Evolutionary conservation across 2,888 invertebrate species (phyloP).

Genomic region (Drosophila kokeensis): DNA sequence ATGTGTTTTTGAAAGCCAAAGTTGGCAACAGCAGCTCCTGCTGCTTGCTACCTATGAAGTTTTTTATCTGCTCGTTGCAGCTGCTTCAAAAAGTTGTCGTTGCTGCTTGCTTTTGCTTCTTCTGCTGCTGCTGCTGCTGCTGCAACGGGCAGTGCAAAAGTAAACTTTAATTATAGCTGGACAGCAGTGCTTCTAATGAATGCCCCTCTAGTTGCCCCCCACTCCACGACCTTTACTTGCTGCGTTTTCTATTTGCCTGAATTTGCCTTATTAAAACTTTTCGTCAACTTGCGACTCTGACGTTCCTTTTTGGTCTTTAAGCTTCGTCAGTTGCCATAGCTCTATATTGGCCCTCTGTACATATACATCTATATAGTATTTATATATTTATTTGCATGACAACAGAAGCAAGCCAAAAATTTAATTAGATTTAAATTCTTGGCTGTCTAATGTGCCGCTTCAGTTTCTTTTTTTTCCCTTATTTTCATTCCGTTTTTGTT

Average conservation of each 20-base stretch:
- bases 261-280: slow-evolving; percentile 79
- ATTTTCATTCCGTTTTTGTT: slow-evolving; percentile 25
- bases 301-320: slow-evolving; percentile 66
- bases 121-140: slow-evolving; percentile 21
- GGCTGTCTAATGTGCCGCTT: slow-evolving; percentile 71
- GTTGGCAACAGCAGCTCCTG: slow-evolving; percentile 19
- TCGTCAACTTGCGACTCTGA: slow-evolving; percentile 69
- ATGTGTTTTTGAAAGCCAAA: slow-evolving; percentile 75
- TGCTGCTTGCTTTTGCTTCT: slow-evolving; percentile 16
- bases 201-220: slow-evolving; percentile 19
- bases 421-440: slow-evolving; percentile 83
- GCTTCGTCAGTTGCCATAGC: slow-evolving; percentile 70
- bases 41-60: slow-evolving; percentile 58
- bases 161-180: slow-evolving; percentile 79
- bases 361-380: slow-evolving; percentile 30
- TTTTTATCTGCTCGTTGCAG: slow-evolving; percentile 73
- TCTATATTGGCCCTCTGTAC: slow-evolving; percentile 17
- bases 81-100: slow-evolving; percentile 59
- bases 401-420: slow-evolving; percentile 69
- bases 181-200: slow-evolving; percentile 71
- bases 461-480: slow-evolving; percentile 6
- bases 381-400: slow-evolving; percentile 72
- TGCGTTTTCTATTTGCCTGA: slow-evolving; percentile 65
- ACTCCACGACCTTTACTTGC: slow-evolving; percentile 13
- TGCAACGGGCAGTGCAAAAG: slow-evolving; percentile 74